Evolutionary conservation across 2,797 vertebrate genomes (phyloP).

Genomic region (Okamejei kenojei): DNA sequence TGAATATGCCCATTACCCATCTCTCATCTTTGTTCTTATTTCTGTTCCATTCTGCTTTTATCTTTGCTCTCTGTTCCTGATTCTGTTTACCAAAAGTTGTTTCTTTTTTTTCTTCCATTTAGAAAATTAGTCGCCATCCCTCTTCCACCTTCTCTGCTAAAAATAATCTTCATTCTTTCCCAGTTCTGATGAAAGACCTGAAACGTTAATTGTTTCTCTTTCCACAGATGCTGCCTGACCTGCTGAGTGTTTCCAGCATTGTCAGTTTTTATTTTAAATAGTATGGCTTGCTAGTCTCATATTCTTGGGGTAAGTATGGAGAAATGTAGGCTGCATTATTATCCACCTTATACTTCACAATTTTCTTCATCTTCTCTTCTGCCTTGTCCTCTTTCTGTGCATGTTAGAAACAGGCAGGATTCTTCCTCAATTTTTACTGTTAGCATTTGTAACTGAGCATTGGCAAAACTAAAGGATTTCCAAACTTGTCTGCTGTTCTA

Average conservation of each 20-base stretch:
- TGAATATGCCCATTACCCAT: not conserved
- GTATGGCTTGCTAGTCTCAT: not conserved
- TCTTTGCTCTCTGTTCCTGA: not conserved
- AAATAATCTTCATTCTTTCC: no score
- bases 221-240: no score
- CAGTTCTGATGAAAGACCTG: no score
- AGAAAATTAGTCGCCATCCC: no score
- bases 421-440: not conserved
- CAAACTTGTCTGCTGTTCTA: not conserved
- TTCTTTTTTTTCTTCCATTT: not conserved
- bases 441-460: not conserved
- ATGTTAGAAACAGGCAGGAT: not conserved
- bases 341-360: not conserved
- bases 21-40: not conserved
- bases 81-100: not conserved
- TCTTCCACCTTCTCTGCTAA: no score
- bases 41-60: not conserved
- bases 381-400: not conserved
- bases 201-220: no score
- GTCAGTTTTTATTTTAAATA: no score
- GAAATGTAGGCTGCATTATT: not conserved
- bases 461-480: not conserved
- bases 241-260: no score
- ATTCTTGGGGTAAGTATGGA: not conserved
- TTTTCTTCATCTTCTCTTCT: not conserved